Conservation (phyloP, 1,140 invertebrate species). For the Drosophila sucinea region DNA sequence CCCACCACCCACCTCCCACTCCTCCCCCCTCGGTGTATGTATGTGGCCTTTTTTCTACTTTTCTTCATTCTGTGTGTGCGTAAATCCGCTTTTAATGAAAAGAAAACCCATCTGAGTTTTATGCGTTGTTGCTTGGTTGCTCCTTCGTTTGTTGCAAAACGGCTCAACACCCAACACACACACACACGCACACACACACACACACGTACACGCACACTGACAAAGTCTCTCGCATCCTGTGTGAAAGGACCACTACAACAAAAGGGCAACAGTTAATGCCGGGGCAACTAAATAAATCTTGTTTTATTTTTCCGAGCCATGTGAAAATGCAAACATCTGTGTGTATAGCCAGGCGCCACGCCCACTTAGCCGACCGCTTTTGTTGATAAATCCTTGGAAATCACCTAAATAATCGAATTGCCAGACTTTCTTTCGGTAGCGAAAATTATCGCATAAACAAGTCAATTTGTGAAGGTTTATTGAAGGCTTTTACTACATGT, state of each 20-base stretch:
- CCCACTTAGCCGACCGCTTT: conserved; percentile 27
- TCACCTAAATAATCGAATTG: conserved; percentile 77
- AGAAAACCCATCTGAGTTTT: conserved; percentile 75
- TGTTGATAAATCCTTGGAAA: conserved; percentile 50
- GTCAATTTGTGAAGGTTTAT: conserved; percentile 69
- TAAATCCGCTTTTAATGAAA: conserved; percentile 82
- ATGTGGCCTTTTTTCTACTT: conserved; percentile 27
- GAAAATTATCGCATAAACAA: conserved; percentile 65
- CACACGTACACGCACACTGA: conserved; percentile 23
- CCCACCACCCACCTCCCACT: neutral
- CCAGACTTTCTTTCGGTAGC: conserved; percentile 42
- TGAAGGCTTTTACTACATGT: conserved; percentile 1
- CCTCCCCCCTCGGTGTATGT: neutral
- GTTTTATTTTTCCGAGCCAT: conserved; percentile 67
- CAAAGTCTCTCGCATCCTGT: conserved; percentile 14
- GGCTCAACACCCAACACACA: conserved; percentile 15
- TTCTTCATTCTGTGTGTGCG: conserved; percentile 57
- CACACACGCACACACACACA: conserved; percentile 31
- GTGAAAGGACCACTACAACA: conserved; percentile 46
- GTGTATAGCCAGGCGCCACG: neutral
- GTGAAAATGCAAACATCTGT: conserved; percentile 45
- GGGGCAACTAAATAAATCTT: conserved; percentile 78
- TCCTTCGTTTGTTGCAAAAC: conserved; percentile 24
- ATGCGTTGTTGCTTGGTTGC: conserved; percentile 40
- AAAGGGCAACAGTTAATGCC: conserved; percentile 78